Evolutionary conservation across 2,888 invertebrate genomes (phyloP), one percentile per base, ranked within the genome.

Genomic region (Lycaena phlaeas): DNA sequence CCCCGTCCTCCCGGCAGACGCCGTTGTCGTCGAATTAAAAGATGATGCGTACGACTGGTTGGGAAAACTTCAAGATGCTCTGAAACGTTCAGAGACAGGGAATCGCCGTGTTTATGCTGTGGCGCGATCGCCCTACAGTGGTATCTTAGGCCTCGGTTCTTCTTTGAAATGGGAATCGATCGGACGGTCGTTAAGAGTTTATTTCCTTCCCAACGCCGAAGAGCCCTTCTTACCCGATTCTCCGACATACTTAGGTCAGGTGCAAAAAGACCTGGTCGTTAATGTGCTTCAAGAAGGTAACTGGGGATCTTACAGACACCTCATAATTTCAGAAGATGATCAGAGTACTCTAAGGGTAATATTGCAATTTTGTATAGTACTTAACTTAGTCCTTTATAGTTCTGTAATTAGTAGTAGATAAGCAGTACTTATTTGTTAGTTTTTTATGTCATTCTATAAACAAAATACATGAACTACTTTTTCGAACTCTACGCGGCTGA

Each of bases 81-180:
- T 98, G 67, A 88, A 88, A 46, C 88, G 88, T 43, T 85, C 89
- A 37, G 88, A 90, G 60, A 66, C 70, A 14, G 87, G 87, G 44
- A 85, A 79, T 17, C 67, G 82, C 48, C 89, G 90, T 53, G 86
- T 94, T 41, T 88, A 90, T 56, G 64, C 94, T 26, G 89, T 92
- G 40, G 87, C 91, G 43, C 89, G 90, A 29, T 88, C 91, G 54
- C 86, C 90, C 44, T 67, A 87, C 17, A 87, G 88, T 65, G 98
- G 98, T 47, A 86, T 94, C 48, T 85, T 97, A 42, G 98, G 98
- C 31, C 86, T 98, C 64, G 90, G 93, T 59, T 92, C 95, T 64
- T 99, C 98, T 71, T 86, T 98, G 51, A 91, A 92, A 59, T 90
- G 89, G 56, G 98, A 98, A 85, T 88, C 92, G 4, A 96, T 95